phyloP scores from a whole-genome alignment of 1,140 invertebrate species.

The Coptotermes formosanus region DNA sequence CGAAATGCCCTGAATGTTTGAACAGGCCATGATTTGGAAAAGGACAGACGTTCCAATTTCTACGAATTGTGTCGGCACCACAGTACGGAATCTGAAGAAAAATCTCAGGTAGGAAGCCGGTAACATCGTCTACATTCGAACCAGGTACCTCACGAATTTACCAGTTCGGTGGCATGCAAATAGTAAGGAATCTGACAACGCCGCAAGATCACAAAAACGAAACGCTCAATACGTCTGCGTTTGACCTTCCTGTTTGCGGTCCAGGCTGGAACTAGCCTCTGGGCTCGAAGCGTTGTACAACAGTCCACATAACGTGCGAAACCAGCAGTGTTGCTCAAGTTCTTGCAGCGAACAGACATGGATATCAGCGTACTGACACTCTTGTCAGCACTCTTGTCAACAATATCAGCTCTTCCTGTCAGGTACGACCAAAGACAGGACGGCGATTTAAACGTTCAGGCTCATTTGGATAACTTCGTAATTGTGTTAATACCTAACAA shows the following conservation, averaged over 20 bases:
- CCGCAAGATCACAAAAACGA: background rate
- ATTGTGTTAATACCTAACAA: constrained; percentile 44
- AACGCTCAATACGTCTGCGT: background rate
- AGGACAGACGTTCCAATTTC: too few species aligned
- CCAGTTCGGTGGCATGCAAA: too few species aligned
- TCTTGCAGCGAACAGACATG: background rate
- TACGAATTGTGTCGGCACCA: too few species aligned
- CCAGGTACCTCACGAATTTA: too few species aligned
- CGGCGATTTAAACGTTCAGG: constrained; percentile 60
- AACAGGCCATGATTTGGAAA: too few species aligned
- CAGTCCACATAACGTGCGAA: background rate
- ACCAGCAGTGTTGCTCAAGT: background rate
- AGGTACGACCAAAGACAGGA: constrained; percentile 61
- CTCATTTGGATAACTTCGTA: constrained; percentile 63
- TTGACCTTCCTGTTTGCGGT: constrained; percentile 3
- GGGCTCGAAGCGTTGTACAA: background rate
- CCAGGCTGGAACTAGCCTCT: background rate
- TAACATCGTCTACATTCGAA: too few species aligned
- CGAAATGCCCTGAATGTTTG: too few species aligned
- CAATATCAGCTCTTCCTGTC: constrained; percentile 37
- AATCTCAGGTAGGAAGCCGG: too few species aligned
- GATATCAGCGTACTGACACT: background rate
- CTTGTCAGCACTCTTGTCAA: constrained; percentile 21
- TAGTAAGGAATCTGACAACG: background rate
- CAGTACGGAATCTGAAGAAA: too few species aligned